Evolutionary conservation across 2,888 invertebrate species (phyloP), one percentile per base, ranked within the genome.

Genomic region (Calameuta idolon): DNA sequence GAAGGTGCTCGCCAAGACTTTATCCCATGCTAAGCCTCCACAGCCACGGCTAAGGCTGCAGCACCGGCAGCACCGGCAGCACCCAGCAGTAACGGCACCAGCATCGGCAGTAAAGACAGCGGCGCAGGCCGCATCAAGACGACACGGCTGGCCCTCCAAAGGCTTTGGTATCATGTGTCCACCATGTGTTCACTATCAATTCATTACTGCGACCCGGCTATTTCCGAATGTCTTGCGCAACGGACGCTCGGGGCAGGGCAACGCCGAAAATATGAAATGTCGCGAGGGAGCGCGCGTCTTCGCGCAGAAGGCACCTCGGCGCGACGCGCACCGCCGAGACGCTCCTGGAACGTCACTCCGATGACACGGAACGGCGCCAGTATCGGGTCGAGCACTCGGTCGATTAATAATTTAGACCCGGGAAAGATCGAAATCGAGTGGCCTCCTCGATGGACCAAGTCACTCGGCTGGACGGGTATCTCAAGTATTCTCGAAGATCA

Each of bases 141-240:
- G 73, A 69, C 82, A 78, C 78, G 74, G 74, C 71, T 74, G 74
- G 74, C 34, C 37, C 74, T 74, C 74, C 74, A 74, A 35, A 34
- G 74, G 74, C 34, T 74, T 35, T 35, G 74, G 74, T 74, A 76
- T 76, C 79, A 79, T 85, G 84, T 86, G 85, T 85, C 85, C 86
- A 87, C 85, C 89, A 89, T 89, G 89, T 89, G 89, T 89, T 88
- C 85, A 87, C 89, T 88, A 90, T 89, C 88, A 88, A 89, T 89
- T 89, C 88, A 86, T 87, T 87, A 87, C 84, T 82, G 83, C 86
- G 85, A 85, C 80, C 82, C 82, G 77, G 84, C 86, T 89, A 89
- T 89, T 89, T 89, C 85, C 87, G 87, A 89, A 87, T 89, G 86
- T 83, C 85, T 88, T 88, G 87, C 88, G 87, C 86, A 88, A 88